Evolutionary conservation across 2,113 vertebrate species (phyloP).

Genomic region (Beaufortia kweichowensis): DNA sequence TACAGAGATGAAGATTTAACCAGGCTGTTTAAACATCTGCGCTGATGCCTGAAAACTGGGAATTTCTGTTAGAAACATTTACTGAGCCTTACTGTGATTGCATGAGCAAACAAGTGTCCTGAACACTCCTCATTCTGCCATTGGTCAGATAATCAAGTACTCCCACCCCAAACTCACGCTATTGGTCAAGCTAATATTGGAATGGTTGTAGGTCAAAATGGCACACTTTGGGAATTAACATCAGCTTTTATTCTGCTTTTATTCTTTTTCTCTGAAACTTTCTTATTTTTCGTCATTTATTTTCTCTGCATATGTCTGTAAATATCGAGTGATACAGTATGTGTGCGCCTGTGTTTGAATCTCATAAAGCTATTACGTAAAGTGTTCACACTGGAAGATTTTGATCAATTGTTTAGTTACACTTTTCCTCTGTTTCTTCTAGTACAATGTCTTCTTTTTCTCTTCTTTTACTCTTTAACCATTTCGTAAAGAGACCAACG

Average conservation of each 20-base stretch:
- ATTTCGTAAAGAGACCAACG: too few relatives aligned
- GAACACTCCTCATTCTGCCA: not conserved
- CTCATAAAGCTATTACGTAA: not conserved
- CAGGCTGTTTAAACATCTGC: slow-evolving; percentile 17
- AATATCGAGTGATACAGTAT: not conserved
- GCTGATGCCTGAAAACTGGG: slow-evolving; percentile 6
- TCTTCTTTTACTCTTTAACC: not conserved
- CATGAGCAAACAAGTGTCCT: not conserved
- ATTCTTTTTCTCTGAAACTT: too few relatives aligned
- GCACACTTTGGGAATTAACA: too few relatives aligned
- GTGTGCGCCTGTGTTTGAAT: not conserved
- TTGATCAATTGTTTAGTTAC: not conserved
- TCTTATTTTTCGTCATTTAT: not conserved
- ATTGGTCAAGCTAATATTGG: too few relatives aligned
- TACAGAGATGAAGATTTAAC: slow-evolving; percentile 15
- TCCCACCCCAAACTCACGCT: too few relatives aligned
- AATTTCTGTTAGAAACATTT: not conserved
- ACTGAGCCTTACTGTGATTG: not conserved
- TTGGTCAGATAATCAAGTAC: not conserved
- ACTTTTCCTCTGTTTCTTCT: not conserved
- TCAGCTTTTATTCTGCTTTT: too few relatives aligned
- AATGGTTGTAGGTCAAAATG: too few relatives aligned
- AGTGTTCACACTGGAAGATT: not conserved
- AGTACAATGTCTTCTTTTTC: not conserved
- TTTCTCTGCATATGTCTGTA: not conserved